A percentile compares a stretch with the other conserved stretches of the same genome.
These are phyloP conservation scores for Cheirogaleus medius DNA, from an alignment of 2,113 vertebrate genomes.

Conservation along the genomic window DNA sequence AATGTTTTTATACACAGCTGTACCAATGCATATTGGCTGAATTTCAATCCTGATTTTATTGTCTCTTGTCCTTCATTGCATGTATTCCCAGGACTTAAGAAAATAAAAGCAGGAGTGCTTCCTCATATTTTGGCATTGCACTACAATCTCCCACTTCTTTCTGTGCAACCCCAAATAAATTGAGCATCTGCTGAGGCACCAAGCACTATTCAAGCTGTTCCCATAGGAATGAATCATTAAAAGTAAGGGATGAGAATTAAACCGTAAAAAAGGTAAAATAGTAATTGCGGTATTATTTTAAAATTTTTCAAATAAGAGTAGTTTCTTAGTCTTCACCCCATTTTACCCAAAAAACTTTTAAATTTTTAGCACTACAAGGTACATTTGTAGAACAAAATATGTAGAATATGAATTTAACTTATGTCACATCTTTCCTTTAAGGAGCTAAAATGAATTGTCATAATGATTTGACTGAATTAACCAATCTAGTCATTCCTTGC, in stretches of 20 bases:
- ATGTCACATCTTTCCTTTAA: neutral
- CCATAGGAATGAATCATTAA: neutral
- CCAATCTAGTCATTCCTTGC: neutral
- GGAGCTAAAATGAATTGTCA: neutral
- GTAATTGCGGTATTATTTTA: neutral
- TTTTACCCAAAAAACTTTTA: neutral
- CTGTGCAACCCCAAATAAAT: neutral
- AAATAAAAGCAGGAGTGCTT: neutral
- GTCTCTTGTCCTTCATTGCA: neutral
- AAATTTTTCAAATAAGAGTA: neutral
- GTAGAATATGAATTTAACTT: neutral
- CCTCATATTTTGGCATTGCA: neutral
- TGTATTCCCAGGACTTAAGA: neutral
- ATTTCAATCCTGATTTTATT: neutral
- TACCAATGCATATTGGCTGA: neutral
- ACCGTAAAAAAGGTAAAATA: neutral
- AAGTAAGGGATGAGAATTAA: neutral
- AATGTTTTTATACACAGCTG: neutral
- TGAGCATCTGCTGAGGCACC: neutral
- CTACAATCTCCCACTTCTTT: neutral
- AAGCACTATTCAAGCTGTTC: neutral
- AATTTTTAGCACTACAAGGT: neutral
- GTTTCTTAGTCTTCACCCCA: neutral
- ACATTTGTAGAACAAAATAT: neutral
- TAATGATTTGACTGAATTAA: constrained; percentile 23